Evolutionary conservation across 1,140 invertebrate species (phyloP).

Genomic region (Dryas iulia): DNA sequence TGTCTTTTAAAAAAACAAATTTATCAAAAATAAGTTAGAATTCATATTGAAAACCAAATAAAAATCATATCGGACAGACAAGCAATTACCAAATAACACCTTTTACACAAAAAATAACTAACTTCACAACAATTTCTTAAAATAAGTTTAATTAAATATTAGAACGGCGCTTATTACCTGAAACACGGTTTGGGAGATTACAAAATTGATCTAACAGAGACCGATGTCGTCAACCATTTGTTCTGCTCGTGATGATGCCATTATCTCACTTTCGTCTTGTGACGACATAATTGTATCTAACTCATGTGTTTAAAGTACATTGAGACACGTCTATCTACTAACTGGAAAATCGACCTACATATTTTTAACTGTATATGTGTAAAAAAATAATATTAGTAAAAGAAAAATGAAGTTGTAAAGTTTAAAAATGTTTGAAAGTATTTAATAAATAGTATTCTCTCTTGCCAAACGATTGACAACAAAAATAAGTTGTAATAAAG

Average conservation of each 20-base stretch:
- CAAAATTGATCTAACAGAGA: constrained; percentile 24
- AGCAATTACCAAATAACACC: not conserved
- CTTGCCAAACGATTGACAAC: no score
- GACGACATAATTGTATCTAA: constrained; percentile 40
- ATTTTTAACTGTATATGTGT: not conserved
- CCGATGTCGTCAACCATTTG: constrained; percentile 41
- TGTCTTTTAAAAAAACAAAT: no score
- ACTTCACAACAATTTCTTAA: not conserved
- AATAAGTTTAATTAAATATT: not conserved
- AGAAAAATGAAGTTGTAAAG: not conserved
- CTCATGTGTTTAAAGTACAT: constrained; percentile 5
- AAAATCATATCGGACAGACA: no score
- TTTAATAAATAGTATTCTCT: no score
- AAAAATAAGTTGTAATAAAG: no score
- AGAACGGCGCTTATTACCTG: constrained; percentile 4
- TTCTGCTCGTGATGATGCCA: constrained; percentile 43
- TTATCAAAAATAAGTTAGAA: no score
- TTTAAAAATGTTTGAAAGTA: no score
- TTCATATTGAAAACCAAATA: no score
- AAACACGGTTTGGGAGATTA: constrained; percentile 16
- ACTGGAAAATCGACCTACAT: not conserved
- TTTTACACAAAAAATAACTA: not conserved
- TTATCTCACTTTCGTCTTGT: constrained; percentile 45
- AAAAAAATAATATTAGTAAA: not conserved
- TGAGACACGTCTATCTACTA: constrained; percentile 4